A percentile compares a stretch with the other conserved stretches of the same genome.
Conservation (phyloP, 2,888 invertebrate species). For the Baccha elongata region DNA sequence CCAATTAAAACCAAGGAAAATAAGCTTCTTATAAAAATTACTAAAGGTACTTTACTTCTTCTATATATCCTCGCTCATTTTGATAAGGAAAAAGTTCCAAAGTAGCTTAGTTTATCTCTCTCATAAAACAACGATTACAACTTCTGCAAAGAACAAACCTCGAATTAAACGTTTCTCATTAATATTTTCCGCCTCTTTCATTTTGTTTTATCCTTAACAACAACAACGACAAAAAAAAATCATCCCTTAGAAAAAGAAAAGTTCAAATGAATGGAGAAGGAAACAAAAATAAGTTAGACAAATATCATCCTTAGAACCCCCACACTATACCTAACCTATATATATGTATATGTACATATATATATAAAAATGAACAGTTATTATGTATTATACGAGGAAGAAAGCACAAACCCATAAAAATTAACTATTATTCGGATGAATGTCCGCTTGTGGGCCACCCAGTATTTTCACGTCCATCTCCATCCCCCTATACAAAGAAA, state of each 20-base stretch:
- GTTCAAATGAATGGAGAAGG: not conserved
- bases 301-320: not conserved
- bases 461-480: too few species aligned
- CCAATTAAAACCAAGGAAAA: conserved; percentile 48
- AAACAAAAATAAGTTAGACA: not conserved
- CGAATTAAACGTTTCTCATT: conserved; percentile 62
- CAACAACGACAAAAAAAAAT: too few species aligned
- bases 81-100: not conserved
- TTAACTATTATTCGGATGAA: conserved; percentile 52
- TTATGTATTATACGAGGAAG: conserved; percentile 21
- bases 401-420: conserved; percentile 51
- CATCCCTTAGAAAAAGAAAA: conserved; percentile 1
- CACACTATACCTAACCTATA: too few species aligned
- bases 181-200: conserved; percentile 59
- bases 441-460: conserved; percentile 26
- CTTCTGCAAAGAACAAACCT: conserved; percentile 23
- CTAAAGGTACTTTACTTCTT: not conserved
- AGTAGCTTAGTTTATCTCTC: conserved; percentile 19
- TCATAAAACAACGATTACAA: conserved; percentile 55
- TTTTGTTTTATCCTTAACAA: conserved; percentile 39
- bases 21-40: conserved; percentile 54
- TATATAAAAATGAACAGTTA: not conserved
- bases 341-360: not conserved
- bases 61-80: not conserved
- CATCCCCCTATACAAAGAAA: conserved; percentile 24